Evolutionary conservation across 1,140 invertebrate genomes (phyloP), one percentile per base, ranked within the genome.

Genomic region (Diorhabda sublineata): DNA sequence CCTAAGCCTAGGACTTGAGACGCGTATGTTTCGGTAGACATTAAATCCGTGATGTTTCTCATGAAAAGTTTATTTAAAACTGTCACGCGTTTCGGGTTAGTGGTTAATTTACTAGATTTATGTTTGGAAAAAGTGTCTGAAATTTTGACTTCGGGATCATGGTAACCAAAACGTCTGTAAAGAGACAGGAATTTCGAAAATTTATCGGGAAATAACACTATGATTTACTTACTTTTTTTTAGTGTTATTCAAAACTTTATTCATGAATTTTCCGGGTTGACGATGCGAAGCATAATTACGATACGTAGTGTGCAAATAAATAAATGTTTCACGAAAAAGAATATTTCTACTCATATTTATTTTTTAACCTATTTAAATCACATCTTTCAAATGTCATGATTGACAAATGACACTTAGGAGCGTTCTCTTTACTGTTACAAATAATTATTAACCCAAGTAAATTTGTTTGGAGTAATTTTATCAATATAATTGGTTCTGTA

Each of bases 61-160:
- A 92, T 92, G 73, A 92, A 92, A n/a, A 92, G 69, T 80, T 91
- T 91, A 78, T 92, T 92, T 5, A 93, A 77, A 56, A 92, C 85
- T 0, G 81, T 80, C 5, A 87, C 81, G 77, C 91, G 79, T 59
- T 76, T 76, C 2, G 72, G 52, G 58, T 74, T 75, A 5, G 58
- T 61, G 6, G 69, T 70, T 11, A 61, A 61, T 52, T 74, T 72
- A 1, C 66, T 56, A 65, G 69, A 69, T 57, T 72, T 44, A 47
- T 65, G 61, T 66, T 69, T 69, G 57, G 57, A 69, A 59, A 76
- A 59, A 52, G 63, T 42, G 42, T 68, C 59, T 9, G 68, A 44
- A 9, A 70, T 67, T 11, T 76, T 26, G 8, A 43, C 3, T 8
- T 9, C 9, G 45, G 8, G 66, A 65, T 3, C 3, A 61, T 6